These are phyloP conservation scores for Thamnophis sirtalis DNA, from an alignment of 2,113 vertebrate genomes.

Conservation along the genomic window DNA sequence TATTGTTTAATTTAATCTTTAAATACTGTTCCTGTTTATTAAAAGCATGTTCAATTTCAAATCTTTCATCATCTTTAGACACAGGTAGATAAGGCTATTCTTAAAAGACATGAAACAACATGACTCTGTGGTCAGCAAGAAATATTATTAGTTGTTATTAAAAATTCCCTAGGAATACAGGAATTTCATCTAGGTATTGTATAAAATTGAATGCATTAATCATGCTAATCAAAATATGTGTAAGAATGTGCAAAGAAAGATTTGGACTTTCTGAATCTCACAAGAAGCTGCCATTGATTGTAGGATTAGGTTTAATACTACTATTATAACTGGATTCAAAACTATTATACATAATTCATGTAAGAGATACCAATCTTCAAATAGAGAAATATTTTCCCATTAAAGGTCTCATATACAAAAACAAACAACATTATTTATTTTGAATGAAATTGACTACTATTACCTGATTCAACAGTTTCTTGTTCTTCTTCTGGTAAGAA, in stretches of 20 bases:
- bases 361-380: not conserved
- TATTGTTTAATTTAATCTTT: not conserved
- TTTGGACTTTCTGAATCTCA: not conserved
- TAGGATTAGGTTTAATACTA: not conserved
- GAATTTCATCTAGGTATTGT: not conserved
- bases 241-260: not conserved
- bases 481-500: constrained; percentile 78
- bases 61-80: not conserved
- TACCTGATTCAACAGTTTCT: constrained; percentile 74
- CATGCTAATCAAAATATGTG: not conserved
- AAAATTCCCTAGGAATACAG: not conserved
- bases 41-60: not conserved
- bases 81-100: not conserved
- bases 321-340: not conserved
- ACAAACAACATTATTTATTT: not conserved
- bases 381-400: not conserved
- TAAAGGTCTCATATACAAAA: not conserved
- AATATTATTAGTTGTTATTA: not conserved
- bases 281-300: not conserved
- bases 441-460: not conserved
- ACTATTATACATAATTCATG: not conserved
- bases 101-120: not conserved
- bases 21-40: not conserved
- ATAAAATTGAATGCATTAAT: not conserved
- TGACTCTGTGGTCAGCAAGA: not conserved